Base-by-base conservation (phyloP, 2,888 invertebrate genomes). In the Catocala sponsa region DNA sequence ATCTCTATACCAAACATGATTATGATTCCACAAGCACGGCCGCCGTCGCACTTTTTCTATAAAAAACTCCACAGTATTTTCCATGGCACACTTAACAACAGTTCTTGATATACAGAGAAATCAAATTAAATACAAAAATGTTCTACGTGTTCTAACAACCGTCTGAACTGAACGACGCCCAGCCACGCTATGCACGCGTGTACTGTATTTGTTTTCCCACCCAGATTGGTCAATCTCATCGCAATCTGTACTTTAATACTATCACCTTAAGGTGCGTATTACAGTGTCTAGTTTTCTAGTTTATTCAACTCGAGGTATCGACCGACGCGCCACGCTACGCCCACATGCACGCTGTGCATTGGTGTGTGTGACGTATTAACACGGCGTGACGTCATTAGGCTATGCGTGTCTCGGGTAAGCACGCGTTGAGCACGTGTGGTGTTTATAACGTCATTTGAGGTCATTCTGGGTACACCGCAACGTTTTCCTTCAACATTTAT, bases 21-120 rank as follows among this genome's bases (percentile, higher is more conserved):
- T 50, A 10, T 25, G 33, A 44, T 69, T 60, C 69, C 69, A 65
- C 44, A 69, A 60, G 63, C 49, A 68, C 49, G 56, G 62, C 53
- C 2, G 52, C 47, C 41, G 62, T 44, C 32, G 63, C 10, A 59
- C 59, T 46, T 56, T 59, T 11, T 55, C 48, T 7, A 64, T 64
- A 44, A 63, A 63, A 44, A 38, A 55, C 33, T 79, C 64, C 60
- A 73, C 38, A 9, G 53, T 53, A 33, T 33, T 49, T 41, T 51
- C 47, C 51, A 56, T 56, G 7, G 7, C 32, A 11, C 15, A 33
- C 42, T 25, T 25, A 25, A 25, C 25, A 25, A 25, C 25, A 25
- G 25, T 25, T 25, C 25, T 25, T 25, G 25, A 25, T 25, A 25
- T 4, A 25, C 1, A 25, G 25, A 25, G 25, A 25, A 25, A 25